These are phyloP conservation scores for Amphipyra berbera DNA, from an alignment of 2,888 invertebrate genomes.

Conservation along the genomic window DNA sequence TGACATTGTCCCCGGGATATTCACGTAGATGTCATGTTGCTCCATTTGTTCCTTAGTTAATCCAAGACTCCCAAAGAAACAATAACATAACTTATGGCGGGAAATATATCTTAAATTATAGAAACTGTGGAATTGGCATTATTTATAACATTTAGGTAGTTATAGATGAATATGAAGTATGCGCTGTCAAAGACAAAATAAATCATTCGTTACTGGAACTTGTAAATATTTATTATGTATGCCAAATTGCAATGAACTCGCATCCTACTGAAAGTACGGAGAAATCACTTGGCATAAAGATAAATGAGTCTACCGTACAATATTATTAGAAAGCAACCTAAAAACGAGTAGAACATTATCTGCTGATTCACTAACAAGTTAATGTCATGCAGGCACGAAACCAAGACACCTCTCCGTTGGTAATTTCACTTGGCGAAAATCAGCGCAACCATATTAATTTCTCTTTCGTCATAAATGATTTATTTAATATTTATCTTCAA, in stretches of 20 bases:
- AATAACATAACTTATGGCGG: no score
- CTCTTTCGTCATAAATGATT: conserved; percentile 2
- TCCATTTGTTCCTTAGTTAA: no score
- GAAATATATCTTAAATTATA: no score
- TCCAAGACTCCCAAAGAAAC: no score
- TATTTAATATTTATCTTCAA: not conserved
- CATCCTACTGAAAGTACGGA: not conserved
- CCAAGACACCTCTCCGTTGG: conserved; percentile 18
- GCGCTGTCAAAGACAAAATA: no score
- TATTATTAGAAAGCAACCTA: conserved; percentile 54
- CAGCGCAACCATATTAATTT: conserved; percentile 14
- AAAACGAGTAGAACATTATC: conserved; percentile 35
- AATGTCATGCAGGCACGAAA: conserved; percentile 34
- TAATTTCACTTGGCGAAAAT: conserved; percentile 40
- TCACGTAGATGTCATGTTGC: no score
- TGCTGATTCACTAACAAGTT: conserved; percentile 50
- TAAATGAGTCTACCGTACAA: conserved; percentile 21
- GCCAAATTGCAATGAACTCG: not conserved
- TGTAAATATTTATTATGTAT: not conserved
- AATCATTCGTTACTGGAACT: no score
- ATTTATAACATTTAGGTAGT: no score
- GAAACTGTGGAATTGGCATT: no score
- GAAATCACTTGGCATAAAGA: conserved; percentile 6
- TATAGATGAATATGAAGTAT: no score
- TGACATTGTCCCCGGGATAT: no score